These are phyloP conservation scores for Columba guinea DNA, from an alignment of 2,797 vertebrate genomes.

Conservation along the genomic window DNA sequence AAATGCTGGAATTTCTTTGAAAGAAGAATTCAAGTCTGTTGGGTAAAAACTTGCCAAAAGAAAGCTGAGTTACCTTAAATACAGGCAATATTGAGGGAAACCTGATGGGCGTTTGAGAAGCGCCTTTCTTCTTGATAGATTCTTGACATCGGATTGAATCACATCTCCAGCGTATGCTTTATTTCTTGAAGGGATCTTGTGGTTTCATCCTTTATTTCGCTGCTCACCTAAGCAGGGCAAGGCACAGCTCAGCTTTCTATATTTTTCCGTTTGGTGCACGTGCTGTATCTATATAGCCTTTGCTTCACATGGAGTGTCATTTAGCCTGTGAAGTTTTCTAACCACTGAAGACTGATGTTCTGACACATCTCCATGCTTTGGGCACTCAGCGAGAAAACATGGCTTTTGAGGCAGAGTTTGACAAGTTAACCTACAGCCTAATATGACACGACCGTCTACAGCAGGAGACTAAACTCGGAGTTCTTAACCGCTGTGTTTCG, in stretches of 20 bases:
- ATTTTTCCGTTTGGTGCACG: background rate
- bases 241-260: background rate
- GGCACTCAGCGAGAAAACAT: background rate
- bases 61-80: background rate
- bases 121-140: background rate
- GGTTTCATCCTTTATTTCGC: background rate
- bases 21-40: background rate
- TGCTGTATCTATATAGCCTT: background rate
- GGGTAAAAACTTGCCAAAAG: background rate
- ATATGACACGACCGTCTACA: background rate
- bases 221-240: background rate
- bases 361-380: background rate
- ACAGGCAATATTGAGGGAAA: background rate
- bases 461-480: background rate
- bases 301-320: accelerated
- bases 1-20: background rate
- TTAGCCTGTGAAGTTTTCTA: background rate
- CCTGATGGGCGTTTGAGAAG: background rate
- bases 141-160: background rate
- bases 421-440: background rate
- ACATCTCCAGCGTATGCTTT: background rate
- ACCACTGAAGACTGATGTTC: background rate
- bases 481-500: background rate
- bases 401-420: background rate
- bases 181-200: background rate